Conservation (phyloP, 92 coral and sea anemone species). For the Montipora capitata region DNA sequence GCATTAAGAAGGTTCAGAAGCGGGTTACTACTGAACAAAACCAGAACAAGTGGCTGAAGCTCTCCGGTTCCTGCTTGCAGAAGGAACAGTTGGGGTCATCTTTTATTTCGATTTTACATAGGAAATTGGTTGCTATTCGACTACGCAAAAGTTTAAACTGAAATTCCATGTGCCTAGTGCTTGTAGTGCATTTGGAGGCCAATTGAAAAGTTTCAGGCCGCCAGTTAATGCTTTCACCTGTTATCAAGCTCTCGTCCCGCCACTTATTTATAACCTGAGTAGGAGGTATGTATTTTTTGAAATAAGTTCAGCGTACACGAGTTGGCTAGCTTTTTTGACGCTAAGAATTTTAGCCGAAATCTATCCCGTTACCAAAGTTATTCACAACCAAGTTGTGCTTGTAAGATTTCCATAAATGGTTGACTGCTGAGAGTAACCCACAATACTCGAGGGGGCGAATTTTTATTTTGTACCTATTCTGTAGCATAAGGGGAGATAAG, state of each 20-base stretch:
- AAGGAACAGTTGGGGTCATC: background rate
- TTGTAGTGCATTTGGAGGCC: background rate
- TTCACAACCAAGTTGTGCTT: background rate
- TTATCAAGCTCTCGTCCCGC: background rate
- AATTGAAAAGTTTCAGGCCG: background rate
- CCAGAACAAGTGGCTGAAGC: background rate
- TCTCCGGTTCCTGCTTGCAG: background rate
- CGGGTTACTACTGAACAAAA: background rate
- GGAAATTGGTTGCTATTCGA: background rate
- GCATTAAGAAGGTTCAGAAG: background rate
- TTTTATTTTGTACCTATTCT: background rate
- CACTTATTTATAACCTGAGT: background rate
- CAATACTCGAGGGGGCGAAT: background rate
- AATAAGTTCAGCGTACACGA: too few relatives aligned
- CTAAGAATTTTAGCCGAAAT: too few relatives aligned
- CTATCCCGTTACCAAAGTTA: background rate
- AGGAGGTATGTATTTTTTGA: background rate
- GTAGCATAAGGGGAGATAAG: background rate
- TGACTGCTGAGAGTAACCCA: background rate
- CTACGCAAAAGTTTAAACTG: background rate
- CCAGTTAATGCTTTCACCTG: background rate
- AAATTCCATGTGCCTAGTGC: background rate
- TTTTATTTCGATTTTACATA: background rate
- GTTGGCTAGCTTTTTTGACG: background rate
- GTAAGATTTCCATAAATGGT: background rate